These are phyloP conservation scores for Phengaris arion DNA, from an alignment of 2,888 invertebrate species.

Conservation along the genomic window DNA sequence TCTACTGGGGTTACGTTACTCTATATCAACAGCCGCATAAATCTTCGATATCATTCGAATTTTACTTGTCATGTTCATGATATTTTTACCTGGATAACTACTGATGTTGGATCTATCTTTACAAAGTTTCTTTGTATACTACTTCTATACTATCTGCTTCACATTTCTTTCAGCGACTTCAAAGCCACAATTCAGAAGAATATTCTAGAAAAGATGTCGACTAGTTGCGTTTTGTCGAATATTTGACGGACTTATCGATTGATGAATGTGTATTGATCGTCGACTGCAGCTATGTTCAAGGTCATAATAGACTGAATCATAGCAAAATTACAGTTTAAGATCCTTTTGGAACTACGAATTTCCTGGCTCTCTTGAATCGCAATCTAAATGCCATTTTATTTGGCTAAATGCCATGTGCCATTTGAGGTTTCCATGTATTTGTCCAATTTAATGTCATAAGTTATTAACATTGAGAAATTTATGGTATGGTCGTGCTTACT, in stretches of 20 bases:
- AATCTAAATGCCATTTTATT: no score
- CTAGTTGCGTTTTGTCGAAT: not conserved
- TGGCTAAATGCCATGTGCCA: not conserved
- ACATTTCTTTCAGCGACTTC: no score
- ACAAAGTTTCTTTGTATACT: no score
- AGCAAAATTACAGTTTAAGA: not conserved
- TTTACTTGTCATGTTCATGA: not conserved
- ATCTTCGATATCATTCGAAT: slow-evolving; percentile 1
- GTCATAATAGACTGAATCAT: not conserved
- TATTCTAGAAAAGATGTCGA: no score
- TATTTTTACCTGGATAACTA: not conserved
- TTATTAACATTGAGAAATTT: not conserved
- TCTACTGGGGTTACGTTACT: not conserved
- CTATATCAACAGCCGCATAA: not conserved
- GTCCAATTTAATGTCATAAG: not conserved
- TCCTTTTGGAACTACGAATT: not conserved
- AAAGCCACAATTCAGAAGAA: no score
- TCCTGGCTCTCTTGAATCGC: not conserved
- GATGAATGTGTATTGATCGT: not conserved
- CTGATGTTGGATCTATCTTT: not conserved
- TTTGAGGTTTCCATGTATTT: not conserved
- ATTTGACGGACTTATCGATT: not conserved
- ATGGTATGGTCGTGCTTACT: not conserved
- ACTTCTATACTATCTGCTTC: no score
- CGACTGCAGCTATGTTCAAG: not conserved